Evolutionary conservation across 2,797 vertebrate species (phyloP), one percentile per base, ranked within the genome.

Genomic region (Mionectes olivaceus): DNA sequence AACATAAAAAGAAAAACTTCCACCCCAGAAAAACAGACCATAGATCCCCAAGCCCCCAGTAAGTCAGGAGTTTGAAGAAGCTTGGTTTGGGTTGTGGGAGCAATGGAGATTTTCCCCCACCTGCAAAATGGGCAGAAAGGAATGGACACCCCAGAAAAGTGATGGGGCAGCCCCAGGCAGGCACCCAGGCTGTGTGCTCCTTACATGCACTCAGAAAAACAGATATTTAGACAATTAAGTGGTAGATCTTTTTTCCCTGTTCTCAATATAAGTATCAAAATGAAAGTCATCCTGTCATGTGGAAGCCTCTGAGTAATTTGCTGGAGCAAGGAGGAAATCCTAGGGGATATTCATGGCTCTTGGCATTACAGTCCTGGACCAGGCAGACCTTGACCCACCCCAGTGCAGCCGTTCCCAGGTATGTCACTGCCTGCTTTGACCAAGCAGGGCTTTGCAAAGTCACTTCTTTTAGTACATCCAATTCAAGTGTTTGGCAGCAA

Each of bases 141-240:
- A 18, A 67, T 0, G 0, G 41, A 75, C 19, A 30, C 16, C 5
- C 1, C 1, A 19, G 60, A 19, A 50, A 56, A 4, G 41, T 10
- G 16, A n/a, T 1, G 3, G 7, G 19, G 27, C 32, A 60, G 55
- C 23, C 41, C 19, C 28, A 60, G 44, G 33, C 5, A 7, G 23
- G 21, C 23, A 74, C 17, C 8, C 44, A n/a, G 49, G 3, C n/a
- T 55, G 8, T 2, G 2, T 17, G 64, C 35, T 88, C 35, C 64
- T 83, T 64, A 64, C 43, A 33, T 3, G 3, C 7, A 17, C 33
- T 60, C 37, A 8, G 22, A 50, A 44, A n/a, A 50, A 11, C 14
- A 46, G 18, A 25, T 39, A 50, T 27, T 55, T 35, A 47, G 11
- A 61, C 75, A 83, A 81, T 30, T 13, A 56, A 78, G 46, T 4